Evolutionary conservation across 1,140 invertebrate species (phyloP).

Genomic region (Battus philenor): DNA sequence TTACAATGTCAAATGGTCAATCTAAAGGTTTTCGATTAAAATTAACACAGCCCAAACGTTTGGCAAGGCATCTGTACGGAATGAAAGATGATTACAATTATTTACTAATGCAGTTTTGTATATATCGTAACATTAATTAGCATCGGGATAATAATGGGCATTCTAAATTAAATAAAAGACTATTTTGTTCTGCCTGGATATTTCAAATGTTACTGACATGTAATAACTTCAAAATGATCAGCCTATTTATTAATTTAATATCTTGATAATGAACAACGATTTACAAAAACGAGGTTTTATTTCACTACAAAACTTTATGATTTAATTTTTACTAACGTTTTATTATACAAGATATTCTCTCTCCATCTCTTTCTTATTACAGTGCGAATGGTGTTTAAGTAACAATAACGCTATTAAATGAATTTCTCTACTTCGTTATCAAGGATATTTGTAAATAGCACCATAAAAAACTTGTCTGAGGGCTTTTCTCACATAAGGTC

Average conservation of each 20-base stretch:
- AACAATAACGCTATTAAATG: too few relatives aligned
- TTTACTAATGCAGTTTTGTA: conserved; percentile 35
- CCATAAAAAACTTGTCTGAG: too few relatives aligned
- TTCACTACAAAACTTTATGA: too few relatives aligned
- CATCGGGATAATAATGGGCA: conserved; percentile 37
- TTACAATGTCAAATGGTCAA: not conserved
- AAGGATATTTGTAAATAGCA: too few relatives aligned
- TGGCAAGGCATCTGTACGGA: conserved; percentile 29
- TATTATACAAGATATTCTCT: too few relatives aligned
- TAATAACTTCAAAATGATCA: conserved; percentile 27
- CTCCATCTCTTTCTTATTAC: too few relatives aligned
- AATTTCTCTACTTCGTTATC: too few relatives aligned
- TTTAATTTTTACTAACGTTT: too few relatives aligned
- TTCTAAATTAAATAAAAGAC: conserved; percentile 50
- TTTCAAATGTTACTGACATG: too few relatives aligned
- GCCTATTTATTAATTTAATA: conserved; percentile 25
- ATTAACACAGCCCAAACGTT: conserved; percentile 30
- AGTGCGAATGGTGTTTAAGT: too few relatives aligned
- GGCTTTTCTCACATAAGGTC: too few relatives aligned
- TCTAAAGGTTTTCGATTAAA: conserved; percentile 27
- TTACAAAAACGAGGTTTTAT: conserved; percentile 28
- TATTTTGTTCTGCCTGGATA: conserved; percentile 43
- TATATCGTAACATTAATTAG: conserved; percentile 35
- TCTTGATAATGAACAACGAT: conserved; percentile 38
- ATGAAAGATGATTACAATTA: conserved; percentile 39